Evolutionary conservation across 2,113 vertebrate species (phyloP), one percentile per base, ranked within the genome.

Genomic region (Psittacara wagleri): DNA sequence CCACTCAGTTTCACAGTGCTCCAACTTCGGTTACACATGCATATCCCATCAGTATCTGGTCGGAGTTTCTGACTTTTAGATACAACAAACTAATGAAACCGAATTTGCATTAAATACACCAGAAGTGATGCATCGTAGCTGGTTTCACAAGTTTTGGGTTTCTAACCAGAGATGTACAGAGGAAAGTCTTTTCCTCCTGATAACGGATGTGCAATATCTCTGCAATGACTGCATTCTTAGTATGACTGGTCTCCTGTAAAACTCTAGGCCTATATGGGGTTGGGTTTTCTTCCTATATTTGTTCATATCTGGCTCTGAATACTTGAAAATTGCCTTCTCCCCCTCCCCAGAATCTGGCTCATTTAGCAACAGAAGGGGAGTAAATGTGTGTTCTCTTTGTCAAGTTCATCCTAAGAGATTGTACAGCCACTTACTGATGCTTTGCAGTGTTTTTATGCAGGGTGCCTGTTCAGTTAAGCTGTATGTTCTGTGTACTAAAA

Each of bases 381-480:
- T 83, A 63, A 84, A 95, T 83, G 19, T 39, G 25, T 9, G 4
- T 76, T 94, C n/a, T 55, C 23, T 63, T 72, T 55, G 31, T 83
- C 15, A 86, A 88, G 55, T 49, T n/a, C 22, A 11, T 92, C 73
- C 76, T 68, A 48, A 93, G 80, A 82, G 55, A 39, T 25, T 43
- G 77, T 49, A 20, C 59, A 68, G 89, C 54, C 89, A 62, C 74
- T 88, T 76, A 52, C 46, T 83, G 83, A 62, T 80, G 86, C 67
- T 90, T 80, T 76, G 55, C 69, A 67, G 44, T 41, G 62, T 59
- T 95, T 84, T 69, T 37, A 62, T 89, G 37, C 48, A 43, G 70
- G 44, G 39, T 87, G 35, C 57, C 41, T 85, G 31, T 43, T 69
- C 29, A 83, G 86, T 51, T 61, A 94, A 89, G 57, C 83, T 75